These are phyloP conservation scores for Rachycentron canadum DNA, from an alignment of 2,797 vertebrate species.

Conservation along the genomic window DNA sequence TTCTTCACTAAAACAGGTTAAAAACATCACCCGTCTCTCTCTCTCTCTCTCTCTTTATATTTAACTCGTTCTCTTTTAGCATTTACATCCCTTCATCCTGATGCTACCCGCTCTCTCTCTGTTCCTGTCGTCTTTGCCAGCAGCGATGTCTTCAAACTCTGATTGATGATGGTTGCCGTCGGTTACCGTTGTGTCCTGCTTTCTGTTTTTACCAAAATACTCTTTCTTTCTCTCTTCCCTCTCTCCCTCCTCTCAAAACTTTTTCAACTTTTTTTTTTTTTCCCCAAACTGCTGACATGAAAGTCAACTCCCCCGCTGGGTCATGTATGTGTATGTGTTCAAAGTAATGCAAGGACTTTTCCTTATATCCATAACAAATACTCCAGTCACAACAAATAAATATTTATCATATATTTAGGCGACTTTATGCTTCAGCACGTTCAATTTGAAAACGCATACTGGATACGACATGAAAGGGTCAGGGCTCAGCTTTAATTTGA, in stretches of 20 bases:
- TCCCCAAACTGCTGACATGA: constrained; percentile 52
- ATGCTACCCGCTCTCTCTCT: constrained; percentile 46
- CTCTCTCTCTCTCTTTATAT: constrained; percentile 46
- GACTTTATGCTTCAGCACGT: neutral
- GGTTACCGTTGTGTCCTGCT: constrained; percentile 80
- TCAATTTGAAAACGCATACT: neutral
- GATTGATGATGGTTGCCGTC: constrained; percentile 82
- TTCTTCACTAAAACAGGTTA: constrained; percentile 39
- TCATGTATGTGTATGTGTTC: constrained; percentile 14
- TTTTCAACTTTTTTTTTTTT: constrained; percentile 51
- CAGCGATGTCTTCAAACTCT: constrained; percentile 83
- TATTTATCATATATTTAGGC: neutral
- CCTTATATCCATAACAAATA: constrained; percentile 10
- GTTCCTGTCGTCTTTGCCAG: constrained; percentile 81
- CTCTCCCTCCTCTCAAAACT: constrained; percentile 54
- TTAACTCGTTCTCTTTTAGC: constrained; percentile 58
- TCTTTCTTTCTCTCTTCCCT: constrained; percentile 23
- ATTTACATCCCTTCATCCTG: constrained; percentile 63
- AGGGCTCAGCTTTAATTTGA: neutral
- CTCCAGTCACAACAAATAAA: neutral
- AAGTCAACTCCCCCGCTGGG: constrained; percentile 57
- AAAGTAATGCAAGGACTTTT: constrained; percentile 22
- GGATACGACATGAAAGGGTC: neutral
- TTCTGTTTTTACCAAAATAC: constrained; percentile 80
- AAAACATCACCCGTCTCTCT: constrained; percentile 43